Evolutionary conservation across 2,888 invertebrate genomes (phyloP), one percentile per base, ranked within the genome.

Genomic region (Psococerastis gibbosa): DNA sequence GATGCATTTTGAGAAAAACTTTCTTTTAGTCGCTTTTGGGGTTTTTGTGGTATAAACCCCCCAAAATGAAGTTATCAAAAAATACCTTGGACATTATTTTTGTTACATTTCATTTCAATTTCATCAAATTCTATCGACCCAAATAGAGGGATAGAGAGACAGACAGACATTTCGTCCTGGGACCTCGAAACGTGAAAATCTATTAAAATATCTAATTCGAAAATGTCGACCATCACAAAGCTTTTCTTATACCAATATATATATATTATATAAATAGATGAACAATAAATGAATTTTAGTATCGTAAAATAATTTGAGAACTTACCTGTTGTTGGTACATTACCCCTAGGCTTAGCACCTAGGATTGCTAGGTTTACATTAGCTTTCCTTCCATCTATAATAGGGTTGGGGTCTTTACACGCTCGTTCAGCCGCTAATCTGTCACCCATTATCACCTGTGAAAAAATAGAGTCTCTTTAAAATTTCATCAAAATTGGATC

Each of bases 391-490:
- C 95, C 95, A 60, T 95, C 95, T 56, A 97, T 95, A 61, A 95
- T 92, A 43, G 95, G 95, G 64, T 97, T 97, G 45, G 94, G 92
- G 60, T 95, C 95, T 64, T 94, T 91, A 65, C 92, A 92, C 41
- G 95, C 95, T 56, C 91, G 69, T 62, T 94, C 94, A 42, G 95
- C 95, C 41, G 91, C 87, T 45, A 82, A 78, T 57, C 87, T 70
- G 63, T 94, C 92, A 45, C 89, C 85, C 95, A 95, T 97, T 62
- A 95, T 95, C 55, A 95, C 95, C 95, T 95, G 71, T 9, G 67
- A 66, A 58, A 52, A 58, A 52, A 47, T 48, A 47, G 3, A 45
- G 18, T 41, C n/a, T n/a, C n/a, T n/a, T n/a, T n/a, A n/a, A n/a
- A n/a, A n/a, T n/a, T n/a, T n/a, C n/a, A n/a, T n/a, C n/a, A n/a